Evolutionary conservation across 2,888 invertebrate species (phyloP).

Genomic region (Drosophila neonasuta): DNA sequence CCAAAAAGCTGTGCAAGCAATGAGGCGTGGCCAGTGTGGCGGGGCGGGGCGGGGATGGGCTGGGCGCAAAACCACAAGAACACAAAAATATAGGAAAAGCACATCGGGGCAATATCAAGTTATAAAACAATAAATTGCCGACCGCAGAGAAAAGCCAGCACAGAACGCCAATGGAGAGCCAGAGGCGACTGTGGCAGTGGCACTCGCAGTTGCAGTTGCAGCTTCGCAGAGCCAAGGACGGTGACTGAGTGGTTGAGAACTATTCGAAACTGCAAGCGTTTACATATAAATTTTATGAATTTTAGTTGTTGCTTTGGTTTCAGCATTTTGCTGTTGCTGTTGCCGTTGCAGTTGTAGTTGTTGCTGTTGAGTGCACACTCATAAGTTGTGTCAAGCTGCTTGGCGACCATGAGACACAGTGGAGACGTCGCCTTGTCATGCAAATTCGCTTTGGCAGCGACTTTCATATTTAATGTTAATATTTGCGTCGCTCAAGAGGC

Average conservation of each 20-base stretch:
- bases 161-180: not conserved
- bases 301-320: conserved; percentile 31
- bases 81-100: conserved; percentile 40
- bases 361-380: conserved; percentile 58
- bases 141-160: conserved; percentile 33
- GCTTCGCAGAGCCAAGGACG: conserved; percentile 32
- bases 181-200: not conserved
- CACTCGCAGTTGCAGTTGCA: not conserved
- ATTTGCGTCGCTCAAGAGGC: conserved; percentile 48
- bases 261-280: conserved; percentile 57
- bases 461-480: conserved; percentile 77
- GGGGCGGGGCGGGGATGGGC: not conserved
- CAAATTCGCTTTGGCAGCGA: conserved; percentile 72
- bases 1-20: conserved; percentile 52
- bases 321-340: conserved; percentile 4
- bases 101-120: conserved; percentile 61
- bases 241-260: conserved; percentile 28
- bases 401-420: conserved; percentile 70
- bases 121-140: conserved; percentile 70
- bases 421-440: conserved; percentile 78
- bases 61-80: conserved; percentile 13
- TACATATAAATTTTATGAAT: conserved; percentile 71
- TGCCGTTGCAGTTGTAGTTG: conserved; percentile 13
- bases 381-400: conserved; percentile 61
- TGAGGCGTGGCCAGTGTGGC: conserved; percentile 52